A percentile compares a stretch with the other conserved stretches of the same genome.
phyloP scores from a whole-genome alignment of 1,140 invertebrate genomes.

The Caenorhabditis elegans region DNA sequence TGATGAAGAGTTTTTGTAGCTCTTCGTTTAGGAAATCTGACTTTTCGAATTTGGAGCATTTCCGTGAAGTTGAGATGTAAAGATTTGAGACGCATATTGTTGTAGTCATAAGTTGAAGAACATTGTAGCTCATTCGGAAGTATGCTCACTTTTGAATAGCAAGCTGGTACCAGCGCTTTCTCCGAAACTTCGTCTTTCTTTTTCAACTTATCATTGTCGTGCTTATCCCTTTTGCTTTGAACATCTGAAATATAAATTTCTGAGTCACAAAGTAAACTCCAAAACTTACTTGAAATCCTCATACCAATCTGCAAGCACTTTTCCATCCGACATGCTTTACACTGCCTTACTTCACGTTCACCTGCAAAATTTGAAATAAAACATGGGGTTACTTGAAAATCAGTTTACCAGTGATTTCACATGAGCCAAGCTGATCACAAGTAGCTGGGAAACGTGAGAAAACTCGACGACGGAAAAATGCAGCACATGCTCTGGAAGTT shows the following conservation, averaged over 20 bases:
- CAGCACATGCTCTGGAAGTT: background rate
- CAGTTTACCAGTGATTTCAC: background rate
- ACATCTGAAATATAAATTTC: background rate
- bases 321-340: constrained; percentile 20
- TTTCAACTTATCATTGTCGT: background rate
- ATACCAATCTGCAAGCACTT: constrained; percentile 5
- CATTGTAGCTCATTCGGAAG: background rate
- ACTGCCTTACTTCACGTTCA: background rate
- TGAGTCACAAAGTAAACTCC: background rate
- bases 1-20: background rate
- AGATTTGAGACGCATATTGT: constrained; percentile 2
- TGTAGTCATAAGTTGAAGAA: background rate
- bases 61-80: background rate
- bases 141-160: constrained; percentile 8
- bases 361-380: background rate
- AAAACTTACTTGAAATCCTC: constrained; percentile 2
- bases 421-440: background rate
- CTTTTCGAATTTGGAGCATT: background rate
- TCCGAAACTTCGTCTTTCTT: background rate
- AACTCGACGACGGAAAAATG: background rate
- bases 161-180: background rate
- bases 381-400: background rate
- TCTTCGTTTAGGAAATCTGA: background rate
- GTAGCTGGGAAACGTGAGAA: background rate
- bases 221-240: background rate